Evolutionary conservation across 2,113 vertebrate genomes (phyloP).

Genomic region (Aegotheles bennettii): DNA sequence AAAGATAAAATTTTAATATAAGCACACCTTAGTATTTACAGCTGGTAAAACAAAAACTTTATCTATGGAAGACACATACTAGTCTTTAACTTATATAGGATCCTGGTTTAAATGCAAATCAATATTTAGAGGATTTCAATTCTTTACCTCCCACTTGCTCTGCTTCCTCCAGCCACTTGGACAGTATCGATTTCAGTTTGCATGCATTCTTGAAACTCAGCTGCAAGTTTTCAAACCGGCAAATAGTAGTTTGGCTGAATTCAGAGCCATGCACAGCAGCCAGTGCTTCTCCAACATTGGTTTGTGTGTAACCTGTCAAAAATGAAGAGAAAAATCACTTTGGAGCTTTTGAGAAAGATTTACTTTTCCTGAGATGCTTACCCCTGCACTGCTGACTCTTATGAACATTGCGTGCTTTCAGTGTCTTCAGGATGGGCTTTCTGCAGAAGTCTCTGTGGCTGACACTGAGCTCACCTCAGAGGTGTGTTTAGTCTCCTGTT

Average conservation of each 20-base stretch:
- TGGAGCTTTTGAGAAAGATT: not conserved
- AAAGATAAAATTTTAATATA: not conserved
- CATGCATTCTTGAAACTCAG: conserved; percentile 98
- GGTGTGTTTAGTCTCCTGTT: rapidly evolving
- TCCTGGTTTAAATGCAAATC: not conserved
- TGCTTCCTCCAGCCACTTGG: conserved; percentile 96
- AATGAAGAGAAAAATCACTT: not conserved
- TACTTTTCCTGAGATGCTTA: not conserved
- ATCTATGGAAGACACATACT: not conserved
- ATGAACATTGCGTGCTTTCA: rapidly evolving
- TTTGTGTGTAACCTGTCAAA: conserved; percentile 91
- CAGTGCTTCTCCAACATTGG: conserved; percentile 95
- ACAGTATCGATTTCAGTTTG: conserved; percentile 93
- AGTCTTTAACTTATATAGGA: not conserved
- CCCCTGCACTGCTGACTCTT: not conserved
- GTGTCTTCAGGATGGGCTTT: not conserved
- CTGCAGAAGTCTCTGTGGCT: not conserved
- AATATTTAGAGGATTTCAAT: not conserved
- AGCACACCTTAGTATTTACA: not conserved
- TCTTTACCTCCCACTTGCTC: conserved; percentile 93
- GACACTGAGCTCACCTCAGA: not conserved
- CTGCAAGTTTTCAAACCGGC: conserved; percentile 96
- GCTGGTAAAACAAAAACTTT: not conserved
- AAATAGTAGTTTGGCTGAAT: conserved; percentile 98
- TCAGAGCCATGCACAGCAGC: conserved; percentile 96